Base-by-base conservation (phyloP, 2,888 invertebrate species). In the Helicoverpa assulta region DNA sequence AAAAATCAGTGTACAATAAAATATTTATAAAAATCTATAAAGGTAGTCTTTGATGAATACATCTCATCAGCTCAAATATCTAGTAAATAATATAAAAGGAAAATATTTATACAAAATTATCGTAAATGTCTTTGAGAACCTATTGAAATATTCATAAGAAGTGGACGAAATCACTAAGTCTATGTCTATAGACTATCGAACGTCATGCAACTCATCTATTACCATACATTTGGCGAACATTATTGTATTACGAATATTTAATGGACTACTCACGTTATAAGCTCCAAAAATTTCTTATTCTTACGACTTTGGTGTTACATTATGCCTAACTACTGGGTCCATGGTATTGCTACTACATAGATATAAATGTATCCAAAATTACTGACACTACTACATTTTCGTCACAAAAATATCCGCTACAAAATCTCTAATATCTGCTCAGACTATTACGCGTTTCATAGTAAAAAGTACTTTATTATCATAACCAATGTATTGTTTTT, bases 301-400 rank as follows among this genome's bases (percentile, higher is more conserved):
- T 86, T 91, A 91, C 91, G 91, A 93, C 91, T 91, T 95, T 94
- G 95, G 95, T 95, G 95, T 95, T 87, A 87, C 86, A 86, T 89
- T 88, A 91, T 88, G 83, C 90, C 92, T 94, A 94, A 88, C 94
- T 95, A 95, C 89, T 93, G 93, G 93, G 92, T 93, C 93, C 92
- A 88, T 85, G 87, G 87, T 91, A 92, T 86, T 82, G 85, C 93
- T 94, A 93, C 83, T 73, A 82, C 47, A 47, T 47, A 47, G 88
- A 91, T 76, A 78, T 91, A 94, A 92, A 88, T 85, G 89, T 90
- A 86, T 95, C 94, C 91, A 95, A 95, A 95, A 95, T 95, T 95
- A 95, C 92, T 89, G 94, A 89, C 84, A 86, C 92, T 92, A 93
- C 92, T 93, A 94, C 92, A 90, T 88, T 89, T 88, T 89, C 74